These are phyloP conservation scores for Drosophila anomelani DNA, from an alignment of 2,888 invertebrate genomes.

Conservation along the genomic window DNA sequence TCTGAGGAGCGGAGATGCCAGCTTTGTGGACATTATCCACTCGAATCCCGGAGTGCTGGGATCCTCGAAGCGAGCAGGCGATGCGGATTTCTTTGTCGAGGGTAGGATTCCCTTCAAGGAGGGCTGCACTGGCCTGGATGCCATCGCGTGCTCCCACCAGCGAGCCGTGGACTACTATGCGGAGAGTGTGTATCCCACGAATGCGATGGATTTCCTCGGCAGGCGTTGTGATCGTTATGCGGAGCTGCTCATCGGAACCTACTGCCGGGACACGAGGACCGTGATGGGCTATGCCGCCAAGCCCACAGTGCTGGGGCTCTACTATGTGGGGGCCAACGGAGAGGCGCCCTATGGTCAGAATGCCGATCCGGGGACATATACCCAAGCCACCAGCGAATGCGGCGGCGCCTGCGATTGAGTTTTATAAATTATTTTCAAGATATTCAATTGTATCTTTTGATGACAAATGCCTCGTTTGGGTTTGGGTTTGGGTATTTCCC, in stretches of 20 bases:
- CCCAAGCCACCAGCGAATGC: conserved; percentile 10
- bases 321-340: conserved; percentile 46
- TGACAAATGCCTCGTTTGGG: not conserved
- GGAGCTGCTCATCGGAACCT: conserved; percentile 3
- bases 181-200: conserved; percentile 77
- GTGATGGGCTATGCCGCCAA: conserved; percentile 49
- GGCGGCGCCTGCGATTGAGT: conserved; percentile 39
- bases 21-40: conserved; percentile 81
- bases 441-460: not conserved
- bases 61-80: conserved; percentile 65
- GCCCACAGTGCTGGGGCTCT: conserved; percentile 24
- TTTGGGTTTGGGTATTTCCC: not conserved
- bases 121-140: conserved; percentile 57
- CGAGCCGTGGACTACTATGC: conserved; percentile 74
- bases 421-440: not conserved
- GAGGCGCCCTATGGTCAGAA: conserved; percentile 46
- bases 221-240: conserved; percentile 54
- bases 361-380: conserved; percentile 26
- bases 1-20: conserved; percentile 77
- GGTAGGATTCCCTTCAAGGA: conserved; percentile 69
- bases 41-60: conserved; percentile 78
- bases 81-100: conserved; percentile 81
- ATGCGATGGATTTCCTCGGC: conserved; percentile 65
- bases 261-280: conserved; percentile 9
- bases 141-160: conserved; percentile 71